phyloP scores from a whole-genome alignment of 2,888 invertebrate genomes.

The Dolomedes plantarius region DNA sequence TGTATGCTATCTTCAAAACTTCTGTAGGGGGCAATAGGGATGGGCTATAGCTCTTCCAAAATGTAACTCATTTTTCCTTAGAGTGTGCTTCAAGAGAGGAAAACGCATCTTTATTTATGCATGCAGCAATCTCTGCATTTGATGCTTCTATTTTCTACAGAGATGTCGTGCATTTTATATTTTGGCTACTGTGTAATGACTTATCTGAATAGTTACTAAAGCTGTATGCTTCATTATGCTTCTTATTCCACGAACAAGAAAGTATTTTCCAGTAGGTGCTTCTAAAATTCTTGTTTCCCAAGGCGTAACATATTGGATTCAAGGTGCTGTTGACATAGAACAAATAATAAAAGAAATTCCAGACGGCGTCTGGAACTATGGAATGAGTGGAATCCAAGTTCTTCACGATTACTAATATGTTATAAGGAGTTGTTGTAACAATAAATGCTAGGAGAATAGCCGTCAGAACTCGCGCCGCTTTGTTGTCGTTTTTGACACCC shows the following conservation, averaged over 20 bases:
- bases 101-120: no score
- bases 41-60: no score
- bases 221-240: conserved; percentile 80
- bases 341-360: conserved; percentile 98
- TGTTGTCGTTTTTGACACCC: conserved; percentile 82
- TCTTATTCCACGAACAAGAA: conserved; percentile 95
- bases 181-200: background rate
- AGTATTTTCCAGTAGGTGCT: conserved; percentile 96
- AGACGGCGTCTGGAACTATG: conserved; percentile 89
- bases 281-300: conserved; percentile 97
- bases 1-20: no score
- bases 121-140: no score
- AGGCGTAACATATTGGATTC: conserved; percentile 98
- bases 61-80: no score
- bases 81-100: no score
- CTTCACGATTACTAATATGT: conserved; percentile 92
- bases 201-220: background rate
- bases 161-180: no score
- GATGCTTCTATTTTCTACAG: no score
- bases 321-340: conserved; percentile 99
- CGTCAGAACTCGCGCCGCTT: conserved; percentile 98
- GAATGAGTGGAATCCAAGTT: conserved; percentile 83
- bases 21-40: no score
- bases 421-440: conserved; percentile 99
- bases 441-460: conserved; percentile 98